Conservation (phyloP, 2,113 vertebrate genomes). For the Ceyx margarethae region DNA sequence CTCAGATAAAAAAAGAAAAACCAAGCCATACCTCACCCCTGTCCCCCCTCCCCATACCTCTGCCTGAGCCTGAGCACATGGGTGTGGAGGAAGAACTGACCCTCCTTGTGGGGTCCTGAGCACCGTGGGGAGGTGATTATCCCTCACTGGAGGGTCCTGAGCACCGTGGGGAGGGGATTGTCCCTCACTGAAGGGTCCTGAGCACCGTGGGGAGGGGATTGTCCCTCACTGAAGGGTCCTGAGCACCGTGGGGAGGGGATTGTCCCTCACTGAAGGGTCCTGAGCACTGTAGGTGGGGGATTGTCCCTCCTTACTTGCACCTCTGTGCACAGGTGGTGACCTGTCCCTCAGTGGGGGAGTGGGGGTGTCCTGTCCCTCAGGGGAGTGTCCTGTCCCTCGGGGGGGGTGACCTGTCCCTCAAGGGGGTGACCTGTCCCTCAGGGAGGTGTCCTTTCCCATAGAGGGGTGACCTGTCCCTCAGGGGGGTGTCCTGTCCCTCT, state of each 20-base stretch:
- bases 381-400: too few relatives aligned
- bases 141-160: not conserved
- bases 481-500: too few relatives aligned
- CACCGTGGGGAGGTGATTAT: not conserved
- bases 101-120: not conserved
- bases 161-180: not conserved
- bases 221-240: not conserved
- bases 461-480: too few relatives aligned
- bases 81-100: not conserved
- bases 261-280: not conserved
- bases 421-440: too few relatives aligned
- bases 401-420: too few relatives aligned
- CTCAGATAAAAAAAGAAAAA: not conserved
- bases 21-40: not conserved
- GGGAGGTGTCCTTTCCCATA: too few relatives aligned
- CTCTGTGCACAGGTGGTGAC: not conserved
- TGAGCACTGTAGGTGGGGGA: not conserved
- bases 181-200: not conserved
- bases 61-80: not conserved
- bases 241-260: not conserved
- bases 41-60: not conserved
- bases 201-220: not conserved
- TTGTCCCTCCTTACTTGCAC: not conserved
- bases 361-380: too few relatives aligned
- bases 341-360: too few relatives aligned